These are phyloP conservation scores for Epizoanthus ramosus DNA, from an alignment of 92 coral and sea anemone species.

Conservation along the genomic window DNA sequence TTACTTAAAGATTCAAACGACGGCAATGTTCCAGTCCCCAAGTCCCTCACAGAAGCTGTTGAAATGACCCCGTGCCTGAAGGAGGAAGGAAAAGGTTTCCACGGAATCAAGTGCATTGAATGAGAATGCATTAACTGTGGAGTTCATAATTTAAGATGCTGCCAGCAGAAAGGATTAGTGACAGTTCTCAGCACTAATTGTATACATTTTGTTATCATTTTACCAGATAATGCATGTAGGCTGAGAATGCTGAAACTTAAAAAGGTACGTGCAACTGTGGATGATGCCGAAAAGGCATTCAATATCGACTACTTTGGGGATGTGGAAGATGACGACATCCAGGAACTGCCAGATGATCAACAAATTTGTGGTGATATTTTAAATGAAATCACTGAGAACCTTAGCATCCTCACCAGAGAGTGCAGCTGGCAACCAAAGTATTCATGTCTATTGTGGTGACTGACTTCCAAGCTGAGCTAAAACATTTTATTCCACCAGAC, in stretches of 20 bases:
- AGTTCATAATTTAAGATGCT: not conserved
- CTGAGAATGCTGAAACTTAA: no score
- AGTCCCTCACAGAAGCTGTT: constrained; percentile 21
- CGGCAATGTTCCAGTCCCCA: not conserved
- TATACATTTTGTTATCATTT: no score
- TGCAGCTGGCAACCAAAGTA: constrained; percentile 25
- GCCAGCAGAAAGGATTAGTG: constrained; percentile 1
- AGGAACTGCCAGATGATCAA: no score
- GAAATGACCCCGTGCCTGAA: constrained; percentile 44
- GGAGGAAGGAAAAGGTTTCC: constrained; percentile 8
- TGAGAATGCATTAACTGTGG: constrained; percentile 35
- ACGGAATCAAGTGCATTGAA: constrained; percentile 17
- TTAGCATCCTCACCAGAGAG: constrained; percentile 27
- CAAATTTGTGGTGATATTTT: no score
- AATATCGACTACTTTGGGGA: no score
- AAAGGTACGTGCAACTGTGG: no score
- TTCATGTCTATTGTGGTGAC: no score
- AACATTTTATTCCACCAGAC: constrained; percentile 25
- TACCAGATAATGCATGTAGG: no score
- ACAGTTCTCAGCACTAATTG: no score
- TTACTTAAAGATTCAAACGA: not conserved
- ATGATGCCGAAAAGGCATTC: no score
- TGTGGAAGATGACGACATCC: no score
- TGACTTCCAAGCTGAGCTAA: constrained; percentile 12
- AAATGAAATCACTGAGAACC: constrained; percentile 5